phyloP scores from a whole-genome alignment of 2,113 vertebrate genomes.

The Galemys pyrenaicus region DNA sequence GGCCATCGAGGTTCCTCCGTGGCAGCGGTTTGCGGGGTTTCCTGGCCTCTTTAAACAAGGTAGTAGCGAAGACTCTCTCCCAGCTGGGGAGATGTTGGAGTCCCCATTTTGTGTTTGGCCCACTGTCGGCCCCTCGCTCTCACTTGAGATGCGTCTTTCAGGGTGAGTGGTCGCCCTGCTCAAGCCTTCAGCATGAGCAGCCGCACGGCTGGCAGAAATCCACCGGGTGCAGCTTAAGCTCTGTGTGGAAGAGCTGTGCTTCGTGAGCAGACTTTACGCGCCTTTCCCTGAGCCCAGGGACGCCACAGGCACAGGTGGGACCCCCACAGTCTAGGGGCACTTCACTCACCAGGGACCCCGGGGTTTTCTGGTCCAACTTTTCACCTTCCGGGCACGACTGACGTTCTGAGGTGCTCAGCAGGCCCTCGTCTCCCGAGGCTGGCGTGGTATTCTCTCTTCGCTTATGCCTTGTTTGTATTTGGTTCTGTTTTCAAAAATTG shows the following conservation, averaged over 20 bases:
- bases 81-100: neutral
- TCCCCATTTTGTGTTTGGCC: neutral
- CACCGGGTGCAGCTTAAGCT: too few species aligned
- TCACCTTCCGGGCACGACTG: neutral
- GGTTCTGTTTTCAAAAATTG: neutral
- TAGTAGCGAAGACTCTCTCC: neutral
- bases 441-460: neutral
- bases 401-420: neutral
- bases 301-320: too few species aligned
- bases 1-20: neutral
- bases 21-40: neutral
- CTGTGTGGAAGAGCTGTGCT: neutral
- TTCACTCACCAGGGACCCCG: neutral
- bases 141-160: neutral
- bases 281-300: neutral
- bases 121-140: neutral
- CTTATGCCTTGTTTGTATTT: neutral
- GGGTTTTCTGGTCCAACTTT: neutral
- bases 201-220: too few species aligned
- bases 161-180: neutral
- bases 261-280: neutral
- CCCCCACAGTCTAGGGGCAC: too few species aligned
- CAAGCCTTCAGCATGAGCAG: neutral
- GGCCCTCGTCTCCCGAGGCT: neutral
- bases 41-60: neutral